Percentiles rank a stretch among this genome's conserved stretches.
phyloP scores from a whole-genome alignment of 2,797 vertebrate species.

The Acipenser ruthenus region DNA sequence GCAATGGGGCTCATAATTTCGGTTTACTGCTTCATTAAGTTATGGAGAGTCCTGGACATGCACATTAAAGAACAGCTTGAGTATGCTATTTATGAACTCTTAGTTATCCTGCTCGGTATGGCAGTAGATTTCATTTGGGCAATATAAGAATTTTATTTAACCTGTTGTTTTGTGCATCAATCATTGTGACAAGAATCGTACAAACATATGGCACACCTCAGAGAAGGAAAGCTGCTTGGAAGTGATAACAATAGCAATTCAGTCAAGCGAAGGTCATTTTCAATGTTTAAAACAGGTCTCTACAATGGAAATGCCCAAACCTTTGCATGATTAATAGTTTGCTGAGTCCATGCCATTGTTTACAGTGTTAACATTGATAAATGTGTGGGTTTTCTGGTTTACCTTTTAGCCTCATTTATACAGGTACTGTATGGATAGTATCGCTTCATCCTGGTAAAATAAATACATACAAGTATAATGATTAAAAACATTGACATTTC shows the following conservation, averaged over 20 bases:
- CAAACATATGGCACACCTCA: background rate
- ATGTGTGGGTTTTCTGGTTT: background rate
- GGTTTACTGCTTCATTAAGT: slow-evolving; percentile 7
- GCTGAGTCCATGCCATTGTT: background rate
- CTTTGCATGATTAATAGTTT: slow-evolving; percentile 8
- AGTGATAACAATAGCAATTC: background rate
- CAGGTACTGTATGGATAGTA: no score
- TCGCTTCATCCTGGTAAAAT: no score
- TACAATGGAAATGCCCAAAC: background rate
- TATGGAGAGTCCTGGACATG: background rate
- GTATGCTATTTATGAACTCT: background rate
- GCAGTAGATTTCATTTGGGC: background rate
- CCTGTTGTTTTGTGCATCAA: slow-evolving; percentile 1
- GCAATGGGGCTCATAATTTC: background rate
- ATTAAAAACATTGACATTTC: no score
- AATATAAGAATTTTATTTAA: slow-evolving; percentile 9
- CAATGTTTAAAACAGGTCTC: slow-evolving; percentile 4
- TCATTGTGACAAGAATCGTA: slow-evolving; percentile 6
- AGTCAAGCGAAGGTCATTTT: background rate
- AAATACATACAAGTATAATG: no score
- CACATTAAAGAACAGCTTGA: slow-evolving; percentile 1
- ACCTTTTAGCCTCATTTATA: no score
- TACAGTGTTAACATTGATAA: slow-evolving; percentile 10
- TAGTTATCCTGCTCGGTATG: background rate
- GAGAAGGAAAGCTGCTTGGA: background rate